Evolutionary conservation across 2,797 vertebrate species (phyloP).

Genomic region (Aotus griseimembra): DNA sequence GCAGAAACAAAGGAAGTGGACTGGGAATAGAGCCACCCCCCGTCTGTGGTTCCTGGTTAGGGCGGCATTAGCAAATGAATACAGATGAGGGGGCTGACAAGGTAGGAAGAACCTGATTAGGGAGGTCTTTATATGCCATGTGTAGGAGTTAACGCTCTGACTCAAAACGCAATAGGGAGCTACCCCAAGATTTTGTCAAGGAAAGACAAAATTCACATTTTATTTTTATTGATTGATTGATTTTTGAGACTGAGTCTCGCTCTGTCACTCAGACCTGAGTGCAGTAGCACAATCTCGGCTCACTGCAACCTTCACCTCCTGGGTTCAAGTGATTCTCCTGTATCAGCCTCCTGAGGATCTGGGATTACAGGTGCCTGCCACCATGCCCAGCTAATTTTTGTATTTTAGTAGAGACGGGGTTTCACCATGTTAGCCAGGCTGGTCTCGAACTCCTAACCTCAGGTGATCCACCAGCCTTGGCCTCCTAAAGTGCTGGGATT

Average conservation of each 20-base stretch:
- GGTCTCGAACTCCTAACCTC: neutral
- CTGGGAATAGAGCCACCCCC: neutral
- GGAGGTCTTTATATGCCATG: neutral
- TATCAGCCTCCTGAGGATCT: neutral
- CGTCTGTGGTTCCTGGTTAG: no score
- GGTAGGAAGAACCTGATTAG: neutral
- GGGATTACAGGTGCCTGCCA: neutral
- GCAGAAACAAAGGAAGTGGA: neutral
- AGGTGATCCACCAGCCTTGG: neutral
- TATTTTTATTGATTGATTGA: neutral
- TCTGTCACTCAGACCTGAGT: neutral
- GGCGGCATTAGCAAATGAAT: neutral
- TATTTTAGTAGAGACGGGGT: neutral
- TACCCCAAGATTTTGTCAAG: neutral
- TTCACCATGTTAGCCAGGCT: neutral
- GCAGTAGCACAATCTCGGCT: neutral
- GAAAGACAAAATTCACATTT: neutral
- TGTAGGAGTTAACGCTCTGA: neutral
- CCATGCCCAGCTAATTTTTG: neutral
- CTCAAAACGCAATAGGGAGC: neutral
- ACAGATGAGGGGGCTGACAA: neutral
- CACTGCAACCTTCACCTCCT: neutral
- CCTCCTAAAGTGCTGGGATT: neutral
- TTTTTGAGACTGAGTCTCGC: neutral
- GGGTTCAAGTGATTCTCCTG: neutral